A percentile compares a stretch with the other conserved stretches of the same genome.
These are phyloP conservation scores for Oscheius myriophilus DNA, from an alignment of 2,888 invertebrate species.

Conservation along the genomic window DNA sequence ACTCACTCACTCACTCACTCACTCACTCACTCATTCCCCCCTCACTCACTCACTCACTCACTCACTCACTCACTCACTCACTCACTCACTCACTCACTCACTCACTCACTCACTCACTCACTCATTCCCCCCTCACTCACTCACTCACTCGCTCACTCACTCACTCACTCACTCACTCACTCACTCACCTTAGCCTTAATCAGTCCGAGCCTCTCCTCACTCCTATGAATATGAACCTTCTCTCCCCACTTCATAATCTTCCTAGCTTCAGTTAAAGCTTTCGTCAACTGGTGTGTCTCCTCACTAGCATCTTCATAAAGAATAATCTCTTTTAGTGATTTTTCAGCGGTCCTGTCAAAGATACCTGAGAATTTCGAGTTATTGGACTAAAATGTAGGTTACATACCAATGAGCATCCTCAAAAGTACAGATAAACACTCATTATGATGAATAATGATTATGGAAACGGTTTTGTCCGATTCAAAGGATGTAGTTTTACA, in stretches of 20 bases:
- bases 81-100: too few species aligned
- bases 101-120: too few species aligned
- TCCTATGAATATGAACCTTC: constrained; percentile 46
- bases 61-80: too few species aligned
- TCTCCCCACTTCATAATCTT: constrained; percentile 42
- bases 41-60: too few species aligned
- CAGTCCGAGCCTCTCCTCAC: constrained; percentile 50
- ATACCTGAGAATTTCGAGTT: constrained; percentile 36
- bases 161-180: too few species aligned
- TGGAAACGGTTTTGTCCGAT: constrained; percentile 70
- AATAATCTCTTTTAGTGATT: constrained; percentile 68
- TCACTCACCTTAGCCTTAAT: constrained; percentile 52
- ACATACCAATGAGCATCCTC: constrained; percentile 73
- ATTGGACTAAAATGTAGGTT: neutral
- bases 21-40: too few species aligned
- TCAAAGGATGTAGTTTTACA: constrained; percentile 5
- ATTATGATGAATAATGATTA: constrained; percentile 98
- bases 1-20: too few species aligned
- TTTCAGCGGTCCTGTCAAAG: constrained; percentile 55
- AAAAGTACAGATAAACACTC: constrained; percentile 96
- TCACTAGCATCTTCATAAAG: constrained; percentile 70
- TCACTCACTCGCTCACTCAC: too few species aligned
- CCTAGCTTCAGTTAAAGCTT: constrained; percentile 55
- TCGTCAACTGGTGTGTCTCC: constrained; percentile 43
- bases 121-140: too few species aligned